Evolutionary conservation across 23 tunicate genomes (phyloP).

Genomic region (Phallusia fumigata): DNA sequence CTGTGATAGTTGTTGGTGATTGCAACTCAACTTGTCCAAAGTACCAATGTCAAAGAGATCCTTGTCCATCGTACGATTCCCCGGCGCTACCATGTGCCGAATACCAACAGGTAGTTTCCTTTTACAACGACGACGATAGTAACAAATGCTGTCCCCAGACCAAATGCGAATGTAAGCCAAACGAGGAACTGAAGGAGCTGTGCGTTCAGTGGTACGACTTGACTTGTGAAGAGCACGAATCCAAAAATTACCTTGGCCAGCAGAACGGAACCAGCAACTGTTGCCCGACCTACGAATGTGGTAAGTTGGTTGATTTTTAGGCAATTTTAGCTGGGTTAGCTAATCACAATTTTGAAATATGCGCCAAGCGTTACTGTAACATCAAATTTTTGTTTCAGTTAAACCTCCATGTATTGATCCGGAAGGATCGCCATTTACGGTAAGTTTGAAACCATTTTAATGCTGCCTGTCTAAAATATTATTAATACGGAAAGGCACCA

Average conservation of each 20-base stretch:
- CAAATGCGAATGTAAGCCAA: constrained; percentile 26
- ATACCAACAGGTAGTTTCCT: background rate
- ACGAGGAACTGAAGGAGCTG: background rate
- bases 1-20: background rate
- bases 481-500: too few species aligned
- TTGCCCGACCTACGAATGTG: constrained; percentile 39
- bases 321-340: too few species aligned
- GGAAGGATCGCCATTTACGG: background rate
- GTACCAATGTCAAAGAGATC: background rate
- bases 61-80: constrained; percentile 4
- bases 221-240: constrained; percentile 9
- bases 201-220: constrained; percentile 33
- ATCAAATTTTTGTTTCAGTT: background rate
- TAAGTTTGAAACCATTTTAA: background rate
- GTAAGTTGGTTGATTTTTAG: background rate
- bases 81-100: background rate
- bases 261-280: constrained; percentile 7
- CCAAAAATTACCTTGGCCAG: background rate
- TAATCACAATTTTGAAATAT: too few species aligned
- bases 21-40: constrained; percentile 22
- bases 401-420: background rate
- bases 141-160: constrained; percentile 44
- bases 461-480: too few species aligned
- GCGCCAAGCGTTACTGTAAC: too few species aligned
- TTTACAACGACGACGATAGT: constrained; percentile 10